phyloP scores from a whole-genome alignment of 2,797 vertebrate species.

The Pipistrellus nathusii region DNA sequence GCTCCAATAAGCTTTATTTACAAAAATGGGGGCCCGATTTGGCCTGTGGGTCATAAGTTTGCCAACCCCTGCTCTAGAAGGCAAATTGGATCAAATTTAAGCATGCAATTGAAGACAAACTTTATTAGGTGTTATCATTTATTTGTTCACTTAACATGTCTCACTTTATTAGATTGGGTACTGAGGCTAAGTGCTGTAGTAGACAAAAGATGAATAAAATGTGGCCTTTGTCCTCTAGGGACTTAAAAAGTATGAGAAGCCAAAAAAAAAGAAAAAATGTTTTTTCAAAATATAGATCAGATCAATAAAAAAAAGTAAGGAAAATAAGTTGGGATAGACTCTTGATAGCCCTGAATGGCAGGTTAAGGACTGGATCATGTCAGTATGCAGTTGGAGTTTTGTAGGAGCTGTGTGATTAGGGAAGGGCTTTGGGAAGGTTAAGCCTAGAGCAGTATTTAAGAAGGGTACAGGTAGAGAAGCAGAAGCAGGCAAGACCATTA shows the following conservation, averaged over 20 bases:
- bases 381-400: not conserved
- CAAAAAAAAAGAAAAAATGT: not conserved
- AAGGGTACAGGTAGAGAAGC: not conserved
- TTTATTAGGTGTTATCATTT: not conserved
- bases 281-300: not conserved
- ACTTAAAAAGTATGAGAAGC: not conserved
- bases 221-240: not conserved
- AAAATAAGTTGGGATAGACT: not conserved
- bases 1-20: not conserved
- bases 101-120: not conserved
- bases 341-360: not conserved
- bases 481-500: not conserved
- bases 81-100: slow-evolving; percentile 30
- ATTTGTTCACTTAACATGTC: not conserved
- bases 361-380: not conserved
- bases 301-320: not conserved
- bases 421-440: not conserved
- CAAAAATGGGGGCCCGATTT: not conserved
- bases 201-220: not conserved
- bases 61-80: not conserved
- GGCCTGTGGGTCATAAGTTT: not conserved
- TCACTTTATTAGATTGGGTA: not conserved
- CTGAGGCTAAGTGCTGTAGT: not conserved
- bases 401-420: not conserved
- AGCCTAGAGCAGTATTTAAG: not conserved